phyloP scores from a whole-genome alignment of 2,888 invertebrate species.

The Caenorhabditis sp. region DNA sequence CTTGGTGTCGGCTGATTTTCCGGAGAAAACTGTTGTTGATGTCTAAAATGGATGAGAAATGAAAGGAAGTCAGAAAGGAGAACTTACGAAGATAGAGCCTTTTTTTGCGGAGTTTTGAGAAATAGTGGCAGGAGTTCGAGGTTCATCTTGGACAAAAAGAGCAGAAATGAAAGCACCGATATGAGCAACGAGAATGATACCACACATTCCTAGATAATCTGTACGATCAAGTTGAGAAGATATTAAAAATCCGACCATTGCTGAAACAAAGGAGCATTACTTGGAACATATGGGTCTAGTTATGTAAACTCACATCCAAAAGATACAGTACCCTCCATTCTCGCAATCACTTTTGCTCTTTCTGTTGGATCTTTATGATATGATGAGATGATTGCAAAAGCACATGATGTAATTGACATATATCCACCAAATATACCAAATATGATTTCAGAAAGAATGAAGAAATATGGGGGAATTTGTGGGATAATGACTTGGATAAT shows the following conservation, averaged over 20 bases:
- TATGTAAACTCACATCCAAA: slow-evolving; percentile 39
- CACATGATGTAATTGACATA: slow-evolving; percentile 45
- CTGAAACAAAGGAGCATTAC: slow-evolving; percentile 34
- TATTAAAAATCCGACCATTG: slow-evolving; percentile 34
- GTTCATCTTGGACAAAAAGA: slow-evolving; percentile 16
- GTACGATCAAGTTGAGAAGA: slow-evolving; percentile 19
- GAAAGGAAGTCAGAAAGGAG: too few relatives aligned
- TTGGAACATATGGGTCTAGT: too few relatives aligned
- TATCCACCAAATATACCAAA: slow-evolving; percentile 53
- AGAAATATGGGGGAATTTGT: slow-evolving; percentile 34
- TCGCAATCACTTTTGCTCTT: slow-evolving; percentile 34
- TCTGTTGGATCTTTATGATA: slow-evolving; percentile 12
- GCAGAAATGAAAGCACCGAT: slow-evolving; percentile 20
- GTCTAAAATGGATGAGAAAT: slow-evolving; percentile 3
- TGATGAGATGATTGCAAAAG: slow-evolving; percentile 37
- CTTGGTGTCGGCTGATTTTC: slow-evolving; percentile 10
- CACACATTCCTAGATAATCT: slow-evolving; percentile 22
- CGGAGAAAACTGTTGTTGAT: slow-evolving; percentile 9
- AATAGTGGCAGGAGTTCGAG: background rate
- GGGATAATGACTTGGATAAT: slow-evolving; percentile 32
- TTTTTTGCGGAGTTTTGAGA: background rate
- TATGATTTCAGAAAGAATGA: slow-evolving; percentile 46
- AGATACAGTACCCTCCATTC: slow-evolving; percentile 38
- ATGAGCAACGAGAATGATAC: slow-evolving; percentile 31
- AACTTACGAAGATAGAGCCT: background rate